Evolutionary conservation across 2,888 invertebrate species (phyloP), one percentile per base, ranked within the genome.

Genomic region (Netelia virgata): DNA sequence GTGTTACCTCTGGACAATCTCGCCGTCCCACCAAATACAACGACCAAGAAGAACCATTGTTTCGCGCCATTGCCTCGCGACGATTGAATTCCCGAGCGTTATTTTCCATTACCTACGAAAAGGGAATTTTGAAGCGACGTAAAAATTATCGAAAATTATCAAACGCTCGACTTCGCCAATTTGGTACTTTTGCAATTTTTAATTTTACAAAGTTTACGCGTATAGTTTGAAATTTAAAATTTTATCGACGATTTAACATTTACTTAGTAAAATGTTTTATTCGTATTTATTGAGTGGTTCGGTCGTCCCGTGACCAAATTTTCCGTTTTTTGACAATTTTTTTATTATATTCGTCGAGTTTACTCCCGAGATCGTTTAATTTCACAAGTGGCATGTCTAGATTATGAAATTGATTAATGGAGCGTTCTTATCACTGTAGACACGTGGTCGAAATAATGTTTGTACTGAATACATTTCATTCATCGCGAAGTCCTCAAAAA

Each of bases 11-110:
- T 53, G 61, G 23, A 10, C 16, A 47, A n/a, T 69, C 69, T 74
- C 53, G 20, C 64, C 41, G 50, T 57, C 55, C 11, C 64, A 50
- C 43, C 16, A 59, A 59, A 77, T 53, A 50, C 18, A 63, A 20
- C 28, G 28, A 23, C 57, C 66, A 55, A 80, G 57, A 72, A 66
- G 28, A 59, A 11, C 53, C 20, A 81, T 73, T 76, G 76, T 81
- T 63, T 77, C 76, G 84, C 73, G 36, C 84, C 50, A 59, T 66
- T 83, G 79, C 28, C 10, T 75, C 64, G 20, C 55, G 55, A 41
- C 53, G n/a, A 16, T 57, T 18, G 2, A 10, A 57, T 57, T 14
- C 10, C 16, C 18, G 68, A 61, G 50, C 23, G 5, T 47, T 20
- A 47, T 47, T 47, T 47, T 11, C 47, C 3, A 47, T 11, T n/a